A percentile compares a stretch with the other conserved stretches of the same genome.
phyloP scores from a whole-genome alignment of 2,113 vertebrate genomes.

The Ellobius talpinus region DNA sequence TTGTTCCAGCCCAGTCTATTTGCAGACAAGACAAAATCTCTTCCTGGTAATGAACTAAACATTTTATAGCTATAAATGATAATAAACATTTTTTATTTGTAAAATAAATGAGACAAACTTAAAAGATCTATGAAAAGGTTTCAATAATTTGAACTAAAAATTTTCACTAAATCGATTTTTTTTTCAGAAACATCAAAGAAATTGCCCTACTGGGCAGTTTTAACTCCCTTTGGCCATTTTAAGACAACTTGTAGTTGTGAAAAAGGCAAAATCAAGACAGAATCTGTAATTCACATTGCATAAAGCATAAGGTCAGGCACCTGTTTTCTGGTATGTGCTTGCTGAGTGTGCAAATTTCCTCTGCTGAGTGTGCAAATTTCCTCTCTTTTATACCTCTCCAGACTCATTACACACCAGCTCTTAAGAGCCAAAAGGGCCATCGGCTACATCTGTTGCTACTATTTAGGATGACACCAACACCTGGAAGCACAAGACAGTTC shows the following conservation, averaged over 20 bases:
- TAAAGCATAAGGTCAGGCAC: constrained; percentile 29
- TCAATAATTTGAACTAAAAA: constrained; percentile 6
- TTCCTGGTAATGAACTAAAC: background rate
- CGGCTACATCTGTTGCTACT: constrained; percentile 32
- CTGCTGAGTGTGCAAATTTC: background rate
- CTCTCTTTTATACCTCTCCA: background rate
- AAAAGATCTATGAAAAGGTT: constrained; percentile 33
- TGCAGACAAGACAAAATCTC: background rate
- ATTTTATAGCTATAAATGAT: background rate
- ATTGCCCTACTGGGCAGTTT: background rate
- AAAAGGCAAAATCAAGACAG: constrained; percentile 18
- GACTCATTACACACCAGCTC: constrained; percentile 30
- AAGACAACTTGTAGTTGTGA: background rate
- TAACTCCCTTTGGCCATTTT: background rate
- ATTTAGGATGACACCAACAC: constrained; percentile 56
- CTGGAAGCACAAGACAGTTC: constrained; percentile 43
- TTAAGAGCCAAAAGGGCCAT: constrained; percentile 38
- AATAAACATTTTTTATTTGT: background rate
- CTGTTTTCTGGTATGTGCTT: background rate
- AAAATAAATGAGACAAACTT: constrained; percentile 16
- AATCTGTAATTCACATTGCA: background rate
- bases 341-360: background rate
- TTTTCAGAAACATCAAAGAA: constrained; percentile 37
- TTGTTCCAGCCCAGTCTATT: constrained; percentile 13
- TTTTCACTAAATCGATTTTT: background rate